phyloP scores from a whole-genome alignment of 2,888 invertebrate genomes.

The Mesorhabditis sp. region DNA sequence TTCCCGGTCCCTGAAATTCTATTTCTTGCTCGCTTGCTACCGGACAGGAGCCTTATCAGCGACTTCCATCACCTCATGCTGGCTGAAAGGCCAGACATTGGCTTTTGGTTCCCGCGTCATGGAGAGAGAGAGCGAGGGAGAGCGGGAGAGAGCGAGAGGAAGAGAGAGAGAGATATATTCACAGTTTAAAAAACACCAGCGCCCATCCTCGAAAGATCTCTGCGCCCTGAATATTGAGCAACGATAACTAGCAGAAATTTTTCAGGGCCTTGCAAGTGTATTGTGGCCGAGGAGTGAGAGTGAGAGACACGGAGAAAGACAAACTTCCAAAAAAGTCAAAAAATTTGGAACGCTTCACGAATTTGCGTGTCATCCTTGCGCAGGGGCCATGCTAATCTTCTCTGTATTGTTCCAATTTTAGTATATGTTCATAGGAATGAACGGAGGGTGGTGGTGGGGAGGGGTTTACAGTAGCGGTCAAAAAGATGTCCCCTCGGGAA shows the following conservation, averaged over 20 bases:
- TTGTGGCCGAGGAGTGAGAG: background rate
- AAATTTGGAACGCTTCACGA: slow-evolving; percentile 80
- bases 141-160: background rate
- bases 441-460: background rate
- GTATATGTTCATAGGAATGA: slow-evolving; percentile 57
- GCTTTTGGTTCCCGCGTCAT: background rate
- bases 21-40: too few relatives aligned
- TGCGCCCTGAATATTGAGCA: too few relatives aligned
- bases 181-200: too few relatives aligned
- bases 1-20: too few relatives aligned
- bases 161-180: background rate
- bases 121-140: background rate
- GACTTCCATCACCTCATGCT: too few relatives aligned
- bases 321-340: slow-evolving; percentile 26
- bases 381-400: slow-evolving; percentile 88
- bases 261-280: too few relatives aligned
- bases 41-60: too few relatives aligned
- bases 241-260: too few relatives aligned
- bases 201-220: too few relatives aligned
- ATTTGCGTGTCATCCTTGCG: slow-evolving; percentile 88
- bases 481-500: too few relatives aligned
- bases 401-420: slow-evolving; percentile 88
- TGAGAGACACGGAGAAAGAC: background rate
- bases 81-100: slow-evolving; percentile 3
- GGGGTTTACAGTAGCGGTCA: too few relatives aligned